phyloP scores from a whole-genome alignment of 1,140 invertebrate species.

The Drosophila lacertosa region DNA sequence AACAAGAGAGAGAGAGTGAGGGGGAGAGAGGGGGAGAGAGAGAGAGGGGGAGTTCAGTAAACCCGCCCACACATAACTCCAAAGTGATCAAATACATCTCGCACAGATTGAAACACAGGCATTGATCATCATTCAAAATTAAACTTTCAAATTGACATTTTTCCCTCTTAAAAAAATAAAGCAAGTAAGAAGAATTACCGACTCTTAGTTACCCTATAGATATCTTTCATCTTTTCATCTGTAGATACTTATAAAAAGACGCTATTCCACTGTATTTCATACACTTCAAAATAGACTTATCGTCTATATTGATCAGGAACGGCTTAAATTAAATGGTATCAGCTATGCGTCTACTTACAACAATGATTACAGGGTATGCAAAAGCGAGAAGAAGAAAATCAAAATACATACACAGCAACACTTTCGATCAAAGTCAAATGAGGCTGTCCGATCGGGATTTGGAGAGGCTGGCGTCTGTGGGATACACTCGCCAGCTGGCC shows the following conservation, averaged over 20 bases:
- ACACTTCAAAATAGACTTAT: no score
- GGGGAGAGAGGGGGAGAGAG: slow-evolving; percentile 1
- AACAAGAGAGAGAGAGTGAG: slow-evolving; percentile 8
- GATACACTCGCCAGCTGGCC: slow-evolving; percentile 45
- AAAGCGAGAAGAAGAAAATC: not conserved
- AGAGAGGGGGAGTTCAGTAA: slow-evolving; percentile 30
- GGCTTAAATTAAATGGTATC: no score
- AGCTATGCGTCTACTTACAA: no score
- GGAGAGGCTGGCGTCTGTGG: slow-evolving; percentile 19
- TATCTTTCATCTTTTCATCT: no score
- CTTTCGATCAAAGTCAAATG: slow-evolving; percentile 63
- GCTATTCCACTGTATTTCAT: no score
- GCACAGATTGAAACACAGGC: slow-evolving; percentile 16
- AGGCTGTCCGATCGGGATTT: slow-evolving; percentile 13
- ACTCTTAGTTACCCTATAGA: not conserved
- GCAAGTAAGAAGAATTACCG: not conserved
- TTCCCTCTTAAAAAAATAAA: not conserved
- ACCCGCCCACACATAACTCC: slow-evolving; percentile 43
- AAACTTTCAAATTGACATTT: slow-evolving; percentile 48
- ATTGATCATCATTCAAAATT: slow-evolving; percentile 61
- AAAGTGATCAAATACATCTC: slow-evolving; percentile 1
- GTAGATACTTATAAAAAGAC: no score
- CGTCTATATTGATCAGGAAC: no score
- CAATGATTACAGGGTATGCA: no score
- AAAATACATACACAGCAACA: slow-evolving; percentile 36